Evolutionary conservation across 2,797 vertebrate species (phyloP).

Genomic region (Ceryle rudis): DNA sequence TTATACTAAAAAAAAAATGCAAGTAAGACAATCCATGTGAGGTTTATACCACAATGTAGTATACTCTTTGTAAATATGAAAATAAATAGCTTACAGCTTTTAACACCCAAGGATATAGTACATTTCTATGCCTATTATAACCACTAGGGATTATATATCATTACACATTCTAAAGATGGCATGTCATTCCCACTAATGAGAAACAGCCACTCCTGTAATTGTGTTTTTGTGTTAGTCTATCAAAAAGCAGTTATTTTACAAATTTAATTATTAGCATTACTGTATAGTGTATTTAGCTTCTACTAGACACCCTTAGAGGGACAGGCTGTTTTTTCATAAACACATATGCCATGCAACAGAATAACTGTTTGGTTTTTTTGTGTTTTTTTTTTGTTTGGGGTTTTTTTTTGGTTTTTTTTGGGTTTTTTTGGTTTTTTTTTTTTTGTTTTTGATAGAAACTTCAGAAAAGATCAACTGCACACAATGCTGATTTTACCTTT

Average conservation of each 20-base stretch:
- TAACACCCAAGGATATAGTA: conserved; percentile 46
- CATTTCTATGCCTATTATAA: conserved; percentile 24
- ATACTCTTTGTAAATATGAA: conserved; percentile 13
- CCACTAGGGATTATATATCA: conserved; percentile 30
- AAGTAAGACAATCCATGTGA: background rate
- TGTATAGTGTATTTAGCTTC: background rate
- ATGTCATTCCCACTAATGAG: conserved; percentile 2
- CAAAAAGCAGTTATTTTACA: conserved; percentile 12
- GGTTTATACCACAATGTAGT: conserved; percentile 13
- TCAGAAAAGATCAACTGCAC: background rate
- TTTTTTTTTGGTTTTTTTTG: too few relatives aligned
- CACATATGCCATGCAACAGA: background rate
- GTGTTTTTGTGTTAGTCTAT: background rate
- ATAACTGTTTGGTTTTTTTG: too few relatives aligned
- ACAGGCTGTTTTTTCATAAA: background rate
- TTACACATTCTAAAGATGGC: conserved; percentile 1
- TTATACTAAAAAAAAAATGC: background rate
- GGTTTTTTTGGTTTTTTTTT: too few relatives aligned
- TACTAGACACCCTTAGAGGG: background rate
- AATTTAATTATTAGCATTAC: conserved; percentile 26
- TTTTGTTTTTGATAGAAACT: background rate
- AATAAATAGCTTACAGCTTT: conserved; percentile 57
- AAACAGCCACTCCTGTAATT: conserved; percentile 22
- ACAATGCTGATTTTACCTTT: background rate
- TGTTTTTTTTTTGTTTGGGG: too few relatives aligned